phyloP scores from a whole-genome alignment of 2,797 vertebrate genomes.

The Clangula hyemalis region DNA sequence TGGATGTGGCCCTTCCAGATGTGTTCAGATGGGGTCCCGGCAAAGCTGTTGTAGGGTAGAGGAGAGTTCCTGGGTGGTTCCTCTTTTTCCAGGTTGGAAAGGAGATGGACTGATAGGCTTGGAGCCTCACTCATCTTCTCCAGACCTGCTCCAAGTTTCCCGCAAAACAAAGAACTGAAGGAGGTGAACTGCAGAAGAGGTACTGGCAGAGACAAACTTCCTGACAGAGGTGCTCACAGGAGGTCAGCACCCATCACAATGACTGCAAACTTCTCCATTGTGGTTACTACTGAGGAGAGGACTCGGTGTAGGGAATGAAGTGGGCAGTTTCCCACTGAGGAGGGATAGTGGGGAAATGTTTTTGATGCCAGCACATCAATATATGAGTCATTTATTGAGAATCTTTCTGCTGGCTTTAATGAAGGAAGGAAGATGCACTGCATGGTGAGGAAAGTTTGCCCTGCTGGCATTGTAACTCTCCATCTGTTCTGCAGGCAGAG shows the following conservation, averaged over 20 bases:
- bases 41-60: neutral
- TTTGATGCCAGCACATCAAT: neutral
- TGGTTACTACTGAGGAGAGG: neutral
- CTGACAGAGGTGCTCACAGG: neutral
- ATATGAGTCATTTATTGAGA: neutral
- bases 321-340: neutral
- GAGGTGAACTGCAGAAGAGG: neutral
- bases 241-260: neutral
- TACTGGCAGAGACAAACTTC: neutral
- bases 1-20: neutral
- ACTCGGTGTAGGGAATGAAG: neutral
- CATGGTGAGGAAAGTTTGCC: neutral
- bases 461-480: constrained; percentile 25
- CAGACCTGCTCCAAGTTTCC: neutral
- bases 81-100: neutral
- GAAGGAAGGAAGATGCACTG: neutral
- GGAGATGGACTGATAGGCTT: neutral
- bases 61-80: neutral
- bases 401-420: neutral
- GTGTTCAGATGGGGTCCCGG: rapidly evolving
- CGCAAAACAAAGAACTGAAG: neutral
- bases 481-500: constrained; percentile 47
- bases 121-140: neutral
- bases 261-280: neutral
- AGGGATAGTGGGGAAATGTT: neutral